A percentile compares a stretch with the other conserved stretches of the same genome.
These are phyloP conservation scores for Dendrophyllia cribrosa DNA, from an alignment of 64 coral and sea anemone species.

Conservation along the genomic window DNA sequence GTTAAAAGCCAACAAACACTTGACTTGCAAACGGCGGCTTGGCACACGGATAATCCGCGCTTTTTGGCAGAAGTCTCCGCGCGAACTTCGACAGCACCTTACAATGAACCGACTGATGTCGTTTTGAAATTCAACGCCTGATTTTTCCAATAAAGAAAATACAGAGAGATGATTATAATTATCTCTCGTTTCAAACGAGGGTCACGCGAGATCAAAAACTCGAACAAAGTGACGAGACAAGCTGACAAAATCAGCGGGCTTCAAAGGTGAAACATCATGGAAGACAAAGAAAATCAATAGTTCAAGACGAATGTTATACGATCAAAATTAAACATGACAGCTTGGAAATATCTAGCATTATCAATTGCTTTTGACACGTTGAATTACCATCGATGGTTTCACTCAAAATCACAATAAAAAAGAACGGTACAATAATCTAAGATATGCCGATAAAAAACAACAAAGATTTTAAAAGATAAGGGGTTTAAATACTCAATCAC, in stretches of 20 bases:
- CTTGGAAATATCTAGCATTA: background rate
- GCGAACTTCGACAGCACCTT: background rate
- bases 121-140: conserved; percentile 44
- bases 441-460: conserved; percentile 5
- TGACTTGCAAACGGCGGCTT: background rate
- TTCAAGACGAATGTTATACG: background rate
- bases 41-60: background rate
- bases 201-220: conserved; percentile 20
- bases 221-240: background rate
- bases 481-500: background rate
- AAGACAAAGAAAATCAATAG: too few species aligned
- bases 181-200: background rate
- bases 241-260: too few species aligned
- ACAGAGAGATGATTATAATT: background rate
- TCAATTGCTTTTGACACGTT: conserved; percentile 17
- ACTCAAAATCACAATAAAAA: conserved; percentile 4
- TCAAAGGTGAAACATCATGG: too few species aligned
- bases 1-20: background rate
- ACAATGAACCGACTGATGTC: conserved; percentile 1
- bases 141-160: conserved; percentile 19
- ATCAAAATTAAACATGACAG: background rate
- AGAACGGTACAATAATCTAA: conserved; percentile 3
- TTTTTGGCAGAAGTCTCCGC: background rate
- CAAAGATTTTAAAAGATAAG: conserved; percentile 23
- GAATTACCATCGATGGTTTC: background rate